Evolutionary conservation across 30 jellyfish, hydroid and myxozoan genomes (phyloP), one percentile per base, ranked within the genome.

Genomic region (Rhopilema esculentum): DNA sequence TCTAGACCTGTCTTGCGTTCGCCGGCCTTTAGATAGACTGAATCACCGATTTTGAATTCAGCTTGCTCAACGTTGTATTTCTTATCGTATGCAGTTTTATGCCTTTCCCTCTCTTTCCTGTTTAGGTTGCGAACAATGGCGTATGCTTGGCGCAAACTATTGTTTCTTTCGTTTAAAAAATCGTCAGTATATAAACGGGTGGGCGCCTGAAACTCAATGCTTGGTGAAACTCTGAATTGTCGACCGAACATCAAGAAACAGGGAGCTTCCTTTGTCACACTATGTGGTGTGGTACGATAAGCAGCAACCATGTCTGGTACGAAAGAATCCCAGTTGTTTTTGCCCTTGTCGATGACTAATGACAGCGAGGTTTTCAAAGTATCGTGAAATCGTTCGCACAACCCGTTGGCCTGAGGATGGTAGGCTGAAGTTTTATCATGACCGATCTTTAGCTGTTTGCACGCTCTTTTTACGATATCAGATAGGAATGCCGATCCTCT

Each of bases 21-120:
- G 49, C 80, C 80, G 80, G 80, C 82, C 61, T 30, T 72, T 24
- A 72, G 82, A 72, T 72, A 72, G 82, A 72, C 82, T 25, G 82
- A 72, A 49, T 72, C 82, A 72, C 82, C 82, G 16, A 72, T 49
- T 25, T 21, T 72, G 25, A 72, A 72, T 49, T 49, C 61, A 24
- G 82, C 21, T 9, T 31, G 49, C 61, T 29, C 64, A 26, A 31
- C 82, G 7, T 72, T 30, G 23, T 78, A 23, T 49, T 72, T 28
- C n/a, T 72, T 48, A 72, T 72, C 82, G 26, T 25, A 72, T 26
- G n/a, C 27, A 23, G 32, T 48, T 72, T 72, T 72, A 48, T 72
- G 82, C 32, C 82, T 25, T 16, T 72, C 23, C 64, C 32, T 72
- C 17, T 72, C 65, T 4, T 72, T 72, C 67, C 15, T 31, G 23